Evolutionary conservation across 1,140 invertebrate species (phyloP), one percentile per base, ranked within the genome.

Genomic region (Euborellia annulipes): DNA sequence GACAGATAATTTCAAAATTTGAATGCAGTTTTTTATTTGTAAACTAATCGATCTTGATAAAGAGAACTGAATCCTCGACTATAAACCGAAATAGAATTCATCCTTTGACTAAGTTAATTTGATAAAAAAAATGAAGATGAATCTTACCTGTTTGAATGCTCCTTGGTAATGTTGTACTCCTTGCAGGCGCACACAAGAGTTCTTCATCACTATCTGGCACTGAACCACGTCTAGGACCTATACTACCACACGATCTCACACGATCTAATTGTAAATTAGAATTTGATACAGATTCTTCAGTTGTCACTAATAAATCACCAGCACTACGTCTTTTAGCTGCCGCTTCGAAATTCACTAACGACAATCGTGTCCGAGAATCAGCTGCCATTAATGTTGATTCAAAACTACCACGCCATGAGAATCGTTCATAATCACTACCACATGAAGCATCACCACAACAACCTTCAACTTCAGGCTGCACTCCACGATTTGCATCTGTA

Each of bases 351-450:
- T 80, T 77, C 19, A 76, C 62, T 36, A 82, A 65, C 39, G 80
- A 78, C 21, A 85, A 62, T 50, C 80, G 82, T 11, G 79, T 83
- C 44, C 83, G 69, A 1, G 82, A 85, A 57, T 88, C 85, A 27
- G 77, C 78, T 11, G 82, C 82, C 60, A 88, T 75, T 27, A 89
- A 62, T 8, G 85, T 84, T 3, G 84, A 87, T 57, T 90, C 86
- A 63, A 90, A 89, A 62, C 85, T 88, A 43, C 85, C 85, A 47
- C 85, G 70, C 85, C 86, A 89, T 45, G 83, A 86, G 62, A 88
- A 88, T 39, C 85, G 65, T 58, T 90, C 85, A 67, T 84, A 82
- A 55, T 88, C 84, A 64, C 82, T 85, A n/a, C 23, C 23, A 27
- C 23, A 27, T 11, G 23, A 27, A 11, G 47, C 52, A 30, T 46